Evolutionary conservation across 2,888 invertebrate species (phyloP).

Genomic region (Himalopsyche anomala): DNA sequence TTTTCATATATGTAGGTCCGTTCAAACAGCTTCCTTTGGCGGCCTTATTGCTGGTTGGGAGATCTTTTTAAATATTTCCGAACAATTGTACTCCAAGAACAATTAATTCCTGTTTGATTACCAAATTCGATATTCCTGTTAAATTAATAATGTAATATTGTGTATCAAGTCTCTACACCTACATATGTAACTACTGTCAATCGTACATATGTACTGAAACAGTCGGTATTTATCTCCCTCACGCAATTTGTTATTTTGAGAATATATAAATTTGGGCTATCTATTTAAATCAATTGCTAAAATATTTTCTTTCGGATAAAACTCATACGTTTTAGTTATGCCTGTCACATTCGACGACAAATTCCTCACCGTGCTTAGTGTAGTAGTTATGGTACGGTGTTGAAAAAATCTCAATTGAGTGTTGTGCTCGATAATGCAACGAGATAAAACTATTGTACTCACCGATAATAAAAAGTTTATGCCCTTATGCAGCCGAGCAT

Average conservation of each 20-base stretch:
- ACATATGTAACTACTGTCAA: too few relatives aligned
- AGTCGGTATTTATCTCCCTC: too few relatives aligned
- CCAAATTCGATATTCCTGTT: not conserved
- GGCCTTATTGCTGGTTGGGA: not conserved
- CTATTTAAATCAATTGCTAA: too few relatives aligned
- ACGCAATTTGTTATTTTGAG: too few relatives aligned
- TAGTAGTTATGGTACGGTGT: not conserved
- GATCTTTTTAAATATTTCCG: not conserved
- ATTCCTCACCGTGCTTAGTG: too few relatives aligned
- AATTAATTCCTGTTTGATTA: not conserved
- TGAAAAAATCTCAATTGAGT: not conserved
- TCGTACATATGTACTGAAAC: too few relatives aligned
- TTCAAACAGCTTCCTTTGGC: not conserved
- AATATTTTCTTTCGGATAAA: too few relatives aligned
- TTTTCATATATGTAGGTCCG: not conserved
- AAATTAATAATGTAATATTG: too few relatives aligned
- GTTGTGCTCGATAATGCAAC: not conserved
- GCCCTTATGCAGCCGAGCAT: slow-evolving; percentile 31
- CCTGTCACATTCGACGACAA: too few relatives aligned
- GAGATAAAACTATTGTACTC: slow-evolving; percentile 13
- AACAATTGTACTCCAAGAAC: not conserved
- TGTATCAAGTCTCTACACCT: too few relatives aligned
- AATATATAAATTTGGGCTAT: too few relatives aligned
- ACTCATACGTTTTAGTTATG: too few relatives aligned
- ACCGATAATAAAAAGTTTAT: slow-evolving; percentile 13